A percentile compares a stretch with the other conserved stretches of the same genome.
Evolutionary conservation across 1,140 invertebrate genomes (phyloP).

Genomic region (Anagrus nilaparvatae): DNA sequence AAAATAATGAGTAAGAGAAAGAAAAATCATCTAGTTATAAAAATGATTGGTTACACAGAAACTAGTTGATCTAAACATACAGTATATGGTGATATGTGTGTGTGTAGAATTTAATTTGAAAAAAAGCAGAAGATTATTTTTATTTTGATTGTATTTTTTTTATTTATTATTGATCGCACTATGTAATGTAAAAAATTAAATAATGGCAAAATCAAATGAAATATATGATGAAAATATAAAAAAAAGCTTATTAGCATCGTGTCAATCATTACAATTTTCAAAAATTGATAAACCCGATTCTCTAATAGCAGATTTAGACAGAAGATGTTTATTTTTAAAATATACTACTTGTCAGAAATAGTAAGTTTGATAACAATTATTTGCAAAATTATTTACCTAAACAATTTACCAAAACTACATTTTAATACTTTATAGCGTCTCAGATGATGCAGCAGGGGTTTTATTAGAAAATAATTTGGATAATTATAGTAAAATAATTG

Average conservation of each 20-base stretch:
- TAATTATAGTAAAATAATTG: slow-evolving; percentile 21
- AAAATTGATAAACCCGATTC: slow-evolving; percentile 17
- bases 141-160: too few relatives aligned
- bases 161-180: too few relatives aligned
- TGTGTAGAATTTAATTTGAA: too few relatives aligned
- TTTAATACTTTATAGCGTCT: slow-evolving; percentile 21
- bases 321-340: slow-evolving; percentile 26
- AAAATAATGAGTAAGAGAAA: too few relatives aligned
- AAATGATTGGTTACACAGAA: too few relatives aligned
- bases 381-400: too few relatives aligned
- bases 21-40: too few relatives aligned
- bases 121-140: too few relatives aligned
- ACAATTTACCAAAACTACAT: not conserved
- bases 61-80: too few relatives aligned
- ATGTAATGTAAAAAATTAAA: too few relatives aligned
- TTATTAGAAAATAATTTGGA: slow-evolving; percentile 23
- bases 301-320: slow-evolving; percentile 23
- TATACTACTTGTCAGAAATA: slow-evolving; percentile 22
- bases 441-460: slow-evolving; percentile 19
- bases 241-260: slow-evolving; percentile 20
- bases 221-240: slow-evolving; percentile 15
- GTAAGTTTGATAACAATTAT: too few relatives aligned
- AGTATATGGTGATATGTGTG: too few relatives aligned
- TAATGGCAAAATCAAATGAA: not conserved
- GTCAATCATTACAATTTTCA: slow-evolving; percentile 29